phyloP scores from a whole-genome alignment of 2,888 invertebrate species.

The Eilema depressum region DNA sequence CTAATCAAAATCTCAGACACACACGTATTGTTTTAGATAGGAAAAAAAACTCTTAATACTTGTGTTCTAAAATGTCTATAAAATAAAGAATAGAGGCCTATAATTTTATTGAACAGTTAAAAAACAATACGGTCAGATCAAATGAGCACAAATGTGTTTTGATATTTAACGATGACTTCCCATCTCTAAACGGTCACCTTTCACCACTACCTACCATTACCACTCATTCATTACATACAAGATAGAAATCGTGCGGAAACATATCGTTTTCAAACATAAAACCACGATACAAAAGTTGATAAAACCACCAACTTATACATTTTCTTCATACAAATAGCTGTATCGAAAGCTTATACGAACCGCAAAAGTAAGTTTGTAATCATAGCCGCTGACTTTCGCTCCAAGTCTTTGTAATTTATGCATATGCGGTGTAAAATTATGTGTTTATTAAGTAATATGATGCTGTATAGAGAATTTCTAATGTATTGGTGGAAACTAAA shows the following conservation, averaged over 20 bases:
- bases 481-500: constrained; percentile 16
- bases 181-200: neutral
- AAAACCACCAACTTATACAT: constrained; percentile 11
- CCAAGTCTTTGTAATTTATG: constrained; percentile 36
- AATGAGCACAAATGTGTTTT: neutral
- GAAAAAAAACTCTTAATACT: neutral
- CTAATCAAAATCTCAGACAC: neutral
- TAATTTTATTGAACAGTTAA: neutral
- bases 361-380: constrained; percentile 38
- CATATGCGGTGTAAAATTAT: constrained; percentile 31
- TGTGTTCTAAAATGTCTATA: neutral
- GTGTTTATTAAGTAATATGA: constrained; percentile 32
- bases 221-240: constrained; percentile 39
- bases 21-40: neutral
- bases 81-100: neutral
- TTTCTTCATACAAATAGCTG: constrained; percentile 15
- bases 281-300: constrained; percentile 25
- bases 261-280: constrained; percentile 38
- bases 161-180: constrained; percentile 1
- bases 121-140: neutral
- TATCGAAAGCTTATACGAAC: constrained; percentile 14
- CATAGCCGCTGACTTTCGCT: constrained; percentile 40
- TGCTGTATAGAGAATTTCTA: constrained; percentile 20
- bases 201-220: neutral
- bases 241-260: constrained; percentile 54